phyloP scores from a whole-genome alignment of 1,140 invertebrate genomes.

The Drosophila pseudoobscura region DNA sequence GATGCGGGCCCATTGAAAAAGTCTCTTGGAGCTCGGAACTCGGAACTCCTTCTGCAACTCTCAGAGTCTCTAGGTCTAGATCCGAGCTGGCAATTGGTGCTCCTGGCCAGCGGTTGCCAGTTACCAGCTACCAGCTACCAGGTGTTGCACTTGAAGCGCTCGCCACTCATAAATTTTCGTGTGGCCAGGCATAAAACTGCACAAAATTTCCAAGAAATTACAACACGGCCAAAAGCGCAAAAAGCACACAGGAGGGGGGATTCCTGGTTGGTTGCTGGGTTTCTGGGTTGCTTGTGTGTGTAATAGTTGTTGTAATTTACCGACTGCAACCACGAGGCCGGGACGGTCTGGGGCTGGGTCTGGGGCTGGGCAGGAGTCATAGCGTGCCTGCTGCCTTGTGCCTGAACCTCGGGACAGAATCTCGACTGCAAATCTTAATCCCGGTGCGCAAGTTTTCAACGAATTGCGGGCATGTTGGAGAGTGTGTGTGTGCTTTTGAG shows the following conservation, averaged over 20 bases:
- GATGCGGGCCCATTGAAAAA: constrained; percentile 69
- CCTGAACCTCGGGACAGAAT: constrained; percentile 52
- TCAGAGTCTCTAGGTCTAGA: constrained; percentile 1
- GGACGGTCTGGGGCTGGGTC: constrained; percentile 1
- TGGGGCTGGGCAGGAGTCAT: constrained; percentile 4
- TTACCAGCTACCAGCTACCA: constrained; percentile 64
- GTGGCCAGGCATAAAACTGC: constrained; percentile 61
- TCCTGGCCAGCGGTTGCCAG: constrained; percentile 25
- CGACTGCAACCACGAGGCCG: constrained; percentile 52
- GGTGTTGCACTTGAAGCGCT: constrained; percentile 72
- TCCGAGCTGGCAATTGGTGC: constrained; percentile 1
- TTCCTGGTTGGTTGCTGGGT: background rate
- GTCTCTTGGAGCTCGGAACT: background rate
- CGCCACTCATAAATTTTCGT: constrained; percentile 75
- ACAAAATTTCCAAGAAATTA: constrained; percentile 81
- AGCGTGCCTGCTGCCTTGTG: constrained; percentile 31
- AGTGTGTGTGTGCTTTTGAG: constrained; percentile 47
- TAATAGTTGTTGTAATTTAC: constrained; percentile 83
- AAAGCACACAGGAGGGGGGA: constrained; percentile 21
- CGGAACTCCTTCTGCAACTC: background rate
- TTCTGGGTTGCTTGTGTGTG: constrained; percentile 2
- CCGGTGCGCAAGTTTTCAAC: constrained; percentile 82
- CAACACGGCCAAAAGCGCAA: constrained; percentile 63
- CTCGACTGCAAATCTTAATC: constrained; percentile 81
- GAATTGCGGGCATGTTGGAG: constrained; percentile 47